A percentile compares a stretch with the other conserved stretches of the same genome.
phyloP scores from a whole-genome alignment of 2,113 vertebrate genomes.

The Gadus macrocephalus region DNA sequence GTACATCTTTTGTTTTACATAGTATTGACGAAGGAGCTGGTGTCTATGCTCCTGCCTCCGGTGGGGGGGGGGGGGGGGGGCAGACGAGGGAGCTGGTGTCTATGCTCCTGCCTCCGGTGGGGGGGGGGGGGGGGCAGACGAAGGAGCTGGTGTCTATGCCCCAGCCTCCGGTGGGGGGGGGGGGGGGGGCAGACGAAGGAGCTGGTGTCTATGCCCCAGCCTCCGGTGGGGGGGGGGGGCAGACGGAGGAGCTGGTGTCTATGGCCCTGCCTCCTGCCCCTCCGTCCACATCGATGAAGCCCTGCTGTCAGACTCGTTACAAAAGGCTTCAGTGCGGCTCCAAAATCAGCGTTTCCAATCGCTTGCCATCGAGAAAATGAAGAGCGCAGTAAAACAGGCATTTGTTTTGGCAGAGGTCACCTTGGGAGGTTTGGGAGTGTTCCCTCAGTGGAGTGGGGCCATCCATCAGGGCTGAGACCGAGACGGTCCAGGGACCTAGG shows the following conservation, averaged over 20 bases:
- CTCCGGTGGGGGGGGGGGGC: no score
- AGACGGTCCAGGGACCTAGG: constrained; percentile 29
- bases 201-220: no score
- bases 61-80: no score
- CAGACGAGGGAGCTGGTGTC: no score
- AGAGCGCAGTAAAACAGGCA: constrained; percentile 26
- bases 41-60: no score
- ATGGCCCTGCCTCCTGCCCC: background rate
- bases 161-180: no score
- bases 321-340: constrained; percentile 20
- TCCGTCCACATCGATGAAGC: constrained; percentile 7
- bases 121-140: background rate
- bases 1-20: no score
- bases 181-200: no score
- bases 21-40: no score
- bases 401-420: constrained; percentile 47
- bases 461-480: constrained; percentile 52
- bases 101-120: no score
- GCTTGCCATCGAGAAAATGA: constrained; percentile 31
- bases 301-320: constrained; percentile 16
- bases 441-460: constrained; percentile 34
- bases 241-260: background rate
- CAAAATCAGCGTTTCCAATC: constrained; percentile 17
- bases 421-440: constrained; percentile 35
- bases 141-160: background rate